These are phyloP conservation scores for Xestoiulus laeticollis DNA, from an alignment of 2,888 invertebrate genomes.

Conservation along the genomic window DNA sequence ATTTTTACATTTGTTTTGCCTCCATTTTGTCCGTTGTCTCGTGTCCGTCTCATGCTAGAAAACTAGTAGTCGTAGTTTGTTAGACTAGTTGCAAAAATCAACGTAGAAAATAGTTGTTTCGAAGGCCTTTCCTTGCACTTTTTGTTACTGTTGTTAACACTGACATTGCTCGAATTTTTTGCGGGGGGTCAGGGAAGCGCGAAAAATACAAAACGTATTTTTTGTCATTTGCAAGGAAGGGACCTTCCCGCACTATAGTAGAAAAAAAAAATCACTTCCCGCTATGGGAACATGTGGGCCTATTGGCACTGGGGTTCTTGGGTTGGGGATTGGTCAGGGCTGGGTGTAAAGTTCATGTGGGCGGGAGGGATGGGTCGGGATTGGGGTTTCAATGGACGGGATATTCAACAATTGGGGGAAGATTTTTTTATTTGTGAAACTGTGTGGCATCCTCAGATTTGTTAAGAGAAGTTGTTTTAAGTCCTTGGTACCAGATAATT, in stretches of 20 bases:
- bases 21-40: slow-evolving; percentile 46
- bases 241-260: slow-evolving; percentile 46
- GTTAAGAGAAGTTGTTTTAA: slow-evolving; percentile 42
- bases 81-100: slow-evolving; percentile 42
- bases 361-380: slow-evolving; percentile 12
- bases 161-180: slow-evolving; percentile 43
- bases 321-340: slow-evolving; percentile 42
- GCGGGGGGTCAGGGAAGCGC: slow-evolving; percentile 5
- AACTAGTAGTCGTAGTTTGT: slow-evolving; percentile 31
- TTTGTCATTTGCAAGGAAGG: slow-evolving; percentile 48
- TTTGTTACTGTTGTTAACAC: slow-evolving; percentile 45
- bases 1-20: slow-evolving; percentile 44
- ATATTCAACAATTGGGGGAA: slow-evolving; percentile 24
- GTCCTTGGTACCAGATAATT: slow-evolving; percentile 45
- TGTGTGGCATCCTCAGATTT: slow-evolving; percentile 48
- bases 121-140: slow-evolving; percentile 36
- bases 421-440: slow-evolving; percentile 47
- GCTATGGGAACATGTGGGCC: slow-evolving; percentile 42
- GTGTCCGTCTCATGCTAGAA: slow-evolving; percentile 36
- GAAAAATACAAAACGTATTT: slow-evolving; percentile 45
- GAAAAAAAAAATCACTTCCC: slow-evolving; percentile 39
- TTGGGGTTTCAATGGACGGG: slow-evolving; percentile 24
- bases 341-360: slow-evolving; percentile 44
- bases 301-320: slow-evolving; percentile 43
- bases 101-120: slow-evolving; percentile 31